phyloP scores from a whole-genome alignment of 2,797 vertebrate species.

The Serranus cabrilla region DNA sequence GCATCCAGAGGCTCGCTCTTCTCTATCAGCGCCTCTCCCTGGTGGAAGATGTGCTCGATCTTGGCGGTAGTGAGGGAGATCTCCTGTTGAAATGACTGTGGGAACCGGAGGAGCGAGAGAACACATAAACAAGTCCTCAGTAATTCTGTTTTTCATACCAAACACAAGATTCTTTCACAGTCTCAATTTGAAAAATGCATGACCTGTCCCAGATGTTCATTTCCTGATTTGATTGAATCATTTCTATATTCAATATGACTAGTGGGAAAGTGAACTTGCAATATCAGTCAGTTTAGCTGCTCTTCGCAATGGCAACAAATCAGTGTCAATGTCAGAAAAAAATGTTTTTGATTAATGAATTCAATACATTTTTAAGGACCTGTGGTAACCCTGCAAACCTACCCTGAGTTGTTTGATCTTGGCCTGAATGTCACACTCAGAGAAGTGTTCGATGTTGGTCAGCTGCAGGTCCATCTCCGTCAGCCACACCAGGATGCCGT shows the following conservation, averaged over 20 bases:
- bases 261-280: not conserved
- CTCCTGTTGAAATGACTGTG: conserved; percentile 97
- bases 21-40: conserved; percentile 94
- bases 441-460: conserved; percentile 99
- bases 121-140: not conserved
- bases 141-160: conserved; percentile 2
- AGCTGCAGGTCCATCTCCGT: conserved; percentile 99
- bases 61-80: conserved; percentile 93
- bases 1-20: conserved; percentile 96
- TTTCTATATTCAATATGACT: not conserved
- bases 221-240: not conserved
- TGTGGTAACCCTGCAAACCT: conserved; percentile 17
- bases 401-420: conserved; percentile 99
- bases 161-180: conserved; percentile 16
- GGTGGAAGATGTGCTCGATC: conserved; percentile 93
- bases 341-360: no score
- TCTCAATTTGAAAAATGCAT: not conserved
- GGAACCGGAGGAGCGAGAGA: not conserved
- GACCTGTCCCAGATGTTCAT: not conserved
- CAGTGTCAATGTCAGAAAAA: no score
- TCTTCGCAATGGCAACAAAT: not conserved
- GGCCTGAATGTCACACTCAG: conserved; percentile 97
- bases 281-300: not conserved
- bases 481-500: conserved; percentile 96
- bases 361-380: no score